Evolutionary conservation across 2,797 vertebrate genomes (phyloP), one percentile per base, ranked within the genome.

Genomic region (Salarias fasciatus): DNA sequence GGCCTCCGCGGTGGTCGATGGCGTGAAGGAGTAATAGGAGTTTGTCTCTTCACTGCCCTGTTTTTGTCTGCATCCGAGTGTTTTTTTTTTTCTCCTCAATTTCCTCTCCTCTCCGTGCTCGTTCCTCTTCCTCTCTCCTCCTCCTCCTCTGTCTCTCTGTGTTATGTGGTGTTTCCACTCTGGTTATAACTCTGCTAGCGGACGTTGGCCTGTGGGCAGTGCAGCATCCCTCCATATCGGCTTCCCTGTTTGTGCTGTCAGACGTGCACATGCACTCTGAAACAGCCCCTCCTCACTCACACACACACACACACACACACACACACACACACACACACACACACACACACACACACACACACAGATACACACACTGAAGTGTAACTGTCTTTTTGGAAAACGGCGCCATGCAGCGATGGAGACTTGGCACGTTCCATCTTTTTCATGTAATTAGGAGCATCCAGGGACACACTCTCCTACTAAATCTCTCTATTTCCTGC

Each of bases 161-260:
- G 24, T 84, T 52, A 66, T 63, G 54, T 75, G 57, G 38, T 11
- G 54, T 62, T 73, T 76, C 75, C 63, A 47, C 69, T 63, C 50
- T 64, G 67, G 47, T 68, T 75, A 62, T 59, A 62, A 71, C 72
- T 64, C 68, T 33, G 63, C 65, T 68, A 76, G 67, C 79, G 76
- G 73, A 75, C 43, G 33, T 52, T 40, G 57, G 65, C 72, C 71
- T 68, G 42, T 72, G 70, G 82, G 82, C 82, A 50, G 40, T 18
- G 74, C 67, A 53, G 61, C 77, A 59, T 75, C 73, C 29, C 66
- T 50, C 13, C 18, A 12, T 55, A 38, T 73, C 33, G 33, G 5
- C 63, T 11, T 60, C 72, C 62, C 63, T 45, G 52, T 31, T 56
- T 7, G 5, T 28, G 36, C 41, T 10, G 46, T 77, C 62, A 49